Evolutionary conservation across 37 sponge, comb jelly and placozoan genomes (phyloP).

Genomic region (Aplysina aerophoba): DNA sequence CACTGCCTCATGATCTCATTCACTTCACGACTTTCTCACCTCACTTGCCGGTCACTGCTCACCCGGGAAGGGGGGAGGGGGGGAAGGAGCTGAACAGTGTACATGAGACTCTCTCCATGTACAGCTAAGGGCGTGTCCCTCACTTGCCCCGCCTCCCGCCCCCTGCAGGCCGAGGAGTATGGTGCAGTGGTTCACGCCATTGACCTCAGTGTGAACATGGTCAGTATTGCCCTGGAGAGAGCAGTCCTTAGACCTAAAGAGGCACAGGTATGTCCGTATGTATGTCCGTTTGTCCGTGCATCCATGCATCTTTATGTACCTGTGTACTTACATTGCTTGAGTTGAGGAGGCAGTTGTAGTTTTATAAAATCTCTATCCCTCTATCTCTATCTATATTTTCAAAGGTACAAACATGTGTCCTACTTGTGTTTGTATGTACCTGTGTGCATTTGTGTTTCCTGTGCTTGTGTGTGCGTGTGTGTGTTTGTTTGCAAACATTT

Average conservation of each 20-base stretch:
- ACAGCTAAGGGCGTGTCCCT: no score
- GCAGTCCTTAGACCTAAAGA: neutral
- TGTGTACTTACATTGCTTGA: no score
- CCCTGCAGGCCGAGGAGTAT: constrained; percentile 36
- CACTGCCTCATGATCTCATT: no score
- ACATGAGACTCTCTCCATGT: no score
- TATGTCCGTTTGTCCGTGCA: neutral
- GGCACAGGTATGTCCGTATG: neutral
- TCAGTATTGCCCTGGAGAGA: constrained; percentile 39
- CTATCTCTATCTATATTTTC: neutral
- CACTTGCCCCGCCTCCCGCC: neutral
- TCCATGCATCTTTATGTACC: neutral
- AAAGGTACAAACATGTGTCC: neutral
- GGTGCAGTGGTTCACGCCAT: constrained; percentile 44
- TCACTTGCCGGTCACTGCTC: no score
- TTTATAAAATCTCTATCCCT: neutral
- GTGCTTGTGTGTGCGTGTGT: neutral
- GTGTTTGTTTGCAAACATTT: no score
- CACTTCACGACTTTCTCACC: no score
- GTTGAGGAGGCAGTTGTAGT: neutral
- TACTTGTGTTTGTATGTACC: constrained; percentile 14
- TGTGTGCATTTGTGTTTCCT: neutral
- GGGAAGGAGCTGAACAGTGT: no score
- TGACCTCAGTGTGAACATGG: constrained; percentile 45
- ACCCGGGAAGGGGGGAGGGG: no score